Base-by-base conservation (phyloP, 2,888 invertebrate species). In the Erebia palarica region DNA sequence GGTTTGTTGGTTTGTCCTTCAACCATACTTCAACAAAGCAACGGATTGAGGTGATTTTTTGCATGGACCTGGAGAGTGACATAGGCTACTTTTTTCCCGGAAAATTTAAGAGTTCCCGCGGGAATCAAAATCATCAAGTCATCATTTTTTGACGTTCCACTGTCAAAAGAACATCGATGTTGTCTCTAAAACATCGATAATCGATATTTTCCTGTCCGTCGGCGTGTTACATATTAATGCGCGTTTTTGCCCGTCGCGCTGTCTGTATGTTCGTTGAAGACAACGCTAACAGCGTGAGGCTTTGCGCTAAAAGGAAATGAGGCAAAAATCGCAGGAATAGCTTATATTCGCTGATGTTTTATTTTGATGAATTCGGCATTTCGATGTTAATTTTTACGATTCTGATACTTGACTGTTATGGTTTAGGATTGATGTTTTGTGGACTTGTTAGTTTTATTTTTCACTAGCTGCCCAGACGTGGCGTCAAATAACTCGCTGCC, bases 271-370 rank as follows among this genome's bases (percentile, higher is more conserved):
- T 68, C 69, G 78, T 75, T 71, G 68, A 69, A 73, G 74, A 69
- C 75, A 74, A 78, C 79, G 77, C 78, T 73, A 75, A 76, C 75
- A 76, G 79, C 78, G 80, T 78, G 78, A 80, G 77, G 75, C 74
- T 79, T 78, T 78, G 77, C 79, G 78, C 78, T 77, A 73, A 70
- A 61, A 57, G 58, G 75, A 67, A 74, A 75, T 75, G 66, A 71
- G 65, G 68, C 70, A 75, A 75, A 68, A 73, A 72, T 58, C 74
- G 72, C 61, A 63, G 51, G 66, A 72, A 73, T 70, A 71, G 27
- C 66, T 66, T 47, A 21, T 58, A 42, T 59, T 49, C 36, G 36
- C 27, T 53, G 67, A 59, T 58, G 58, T 47, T 67, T 49, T 67
- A 49, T 59, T 67, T 27, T 18, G 57, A 49, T 21, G 63, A 47